Conservation (phyloP, 2,888 invertebrate genomes). For the Dolichopus griseipennis region DNA sequence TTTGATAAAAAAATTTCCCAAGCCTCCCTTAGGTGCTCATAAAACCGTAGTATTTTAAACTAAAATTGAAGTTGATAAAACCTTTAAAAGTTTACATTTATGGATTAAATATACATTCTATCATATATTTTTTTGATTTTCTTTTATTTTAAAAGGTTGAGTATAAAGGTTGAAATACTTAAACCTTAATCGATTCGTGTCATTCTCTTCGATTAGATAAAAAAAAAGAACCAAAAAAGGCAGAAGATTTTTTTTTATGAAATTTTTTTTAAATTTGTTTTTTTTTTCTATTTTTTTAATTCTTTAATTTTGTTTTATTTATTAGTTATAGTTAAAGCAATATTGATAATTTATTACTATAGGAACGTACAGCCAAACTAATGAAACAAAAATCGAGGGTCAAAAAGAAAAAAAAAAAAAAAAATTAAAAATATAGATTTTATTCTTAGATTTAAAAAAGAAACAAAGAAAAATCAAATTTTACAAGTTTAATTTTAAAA, state of each 20-base stretch:
- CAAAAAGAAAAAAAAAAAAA: too few species aligned
- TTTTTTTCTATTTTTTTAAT: not conserved
- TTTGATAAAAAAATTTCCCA: too few species aligned
- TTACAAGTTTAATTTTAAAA: too few species aligned
- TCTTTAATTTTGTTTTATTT: not conserved
- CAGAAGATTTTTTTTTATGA: not conserved
- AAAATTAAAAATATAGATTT: too few species aligned
- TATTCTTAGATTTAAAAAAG: too few species aligned
- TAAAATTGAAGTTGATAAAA: too few species aligned
- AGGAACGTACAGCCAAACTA: not conserved
- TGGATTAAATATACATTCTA: too few species aligned
- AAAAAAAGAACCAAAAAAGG: not conserved
- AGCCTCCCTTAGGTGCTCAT: too few species aligned
- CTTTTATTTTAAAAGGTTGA: not conserved
- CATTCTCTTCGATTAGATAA: constrained; percentile 1
- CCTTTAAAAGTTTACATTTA: too few species aligned
- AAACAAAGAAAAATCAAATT: too few species aligned
- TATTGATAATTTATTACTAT: not conserved
- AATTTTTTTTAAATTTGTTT: not conserved
- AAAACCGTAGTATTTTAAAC: too few species aligned
- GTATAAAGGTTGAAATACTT: constrained; percentile 4
- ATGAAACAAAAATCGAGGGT: too few species aligned
- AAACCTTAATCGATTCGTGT: constrained; percentile 6
- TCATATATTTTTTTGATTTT: not conserved
- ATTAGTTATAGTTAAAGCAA: not conserved